These are phyloP conservation scores for Chaetophractus vellerosus DNA, from an alignment of 2,797 vertebrate genomes.

Conservation along the genomic window DNA sequence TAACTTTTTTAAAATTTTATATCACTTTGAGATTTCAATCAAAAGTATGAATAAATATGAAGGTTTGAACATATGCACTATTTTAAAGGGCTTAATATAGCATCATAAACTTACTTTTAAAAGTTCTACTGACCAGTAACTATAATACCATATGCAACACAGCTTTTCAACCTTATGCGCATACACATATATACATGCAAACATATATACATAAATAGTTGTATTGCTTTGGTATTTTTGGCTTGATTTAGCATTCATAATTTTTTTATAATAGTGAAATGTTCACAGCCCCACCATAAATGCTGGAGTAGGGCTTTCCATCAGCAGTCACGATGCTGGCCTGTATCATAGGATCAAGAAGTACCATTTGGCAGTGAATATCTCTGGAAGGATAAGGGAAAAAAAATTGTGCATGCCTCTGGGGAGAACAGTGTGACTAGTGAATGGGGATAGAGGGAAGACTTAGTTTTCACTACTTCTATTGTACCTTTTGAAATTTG, in stretches of 20 bases:
- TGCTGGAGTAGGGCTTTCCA: not conserved
- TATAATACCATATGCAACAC: not conserved
- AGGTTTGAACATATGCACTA: not conserved
- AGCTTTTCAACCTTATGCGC: not conserved
- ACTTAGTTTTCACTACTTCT: not conserved
- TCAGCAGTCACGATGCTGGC: not conserved
- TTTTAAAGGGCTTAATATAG: constrained; percentile 26
- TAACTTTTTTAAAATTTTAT: not conserved
- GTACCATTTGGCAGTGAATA: not conserved
- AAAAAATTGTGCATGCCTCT: not conserved
- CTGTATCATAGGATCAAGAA: not conserved
- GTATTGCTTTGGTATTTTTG: not conserved
- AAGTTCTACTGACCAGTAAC: not conserved
- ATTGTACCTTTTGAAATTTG: not conserved
- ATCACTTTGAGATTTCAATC: not conserved
- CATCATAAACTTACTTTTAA: constrained; percentile 14
- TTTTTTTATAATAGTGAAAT: constrained; percentile 23
- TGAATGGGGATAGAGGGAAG: not conserved
- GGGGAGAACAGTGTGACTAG: not conserved
- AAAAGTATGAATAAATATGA: not conserved
- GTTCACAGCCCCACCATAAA: not conserved
- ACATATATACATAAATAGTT: not conserved
- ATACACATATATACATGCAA: too few species aligned
- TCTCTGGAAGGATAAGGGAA: not conserved
- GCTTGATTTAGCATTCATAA: not conserved